phyloP scores from a whole-genome alignment of 2,797 vertebrate species.

The Meriones psammophilus region DNA sequence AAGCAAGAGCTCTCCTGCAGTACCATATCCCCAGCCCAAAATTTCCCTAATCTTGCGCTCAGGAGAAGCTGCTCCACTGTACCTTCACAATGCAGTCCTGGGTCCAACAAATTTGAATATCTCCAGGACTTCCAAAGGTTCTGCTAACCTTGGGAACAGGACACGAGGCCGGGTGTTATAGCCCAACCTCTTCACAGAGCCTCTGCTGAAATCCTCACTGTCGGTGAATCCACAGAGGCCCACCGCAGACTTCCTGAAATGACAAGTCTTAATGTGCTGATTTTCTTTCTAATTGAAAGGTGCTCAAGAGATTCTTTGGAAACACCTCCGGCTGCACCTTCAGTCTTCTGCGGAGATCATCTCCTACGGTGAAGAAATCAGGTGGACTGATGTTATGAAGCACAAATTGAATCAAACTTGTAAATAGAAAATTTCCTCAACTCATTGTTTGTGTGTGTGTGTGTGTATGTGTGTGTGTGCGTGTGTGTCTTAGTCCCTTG shows the following conservation, averaged over 20 bases:
- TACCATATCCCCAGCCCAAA: not conserved
- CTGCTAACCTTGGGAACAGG: not conserved
- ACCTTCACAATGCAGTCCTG: not conserved
- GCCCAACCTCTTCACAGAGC: not conserved
- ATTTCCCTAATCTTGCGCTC: not conserved
- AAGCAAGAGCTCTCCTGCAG: not conserved
- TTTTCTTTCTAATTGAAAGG: not conserved
- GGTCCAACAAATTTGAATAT: not conserved
- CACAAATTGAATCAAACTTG: not conserved
- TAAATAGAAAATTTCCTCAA: not conserved
- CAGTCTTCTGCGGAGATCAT: not conserved
- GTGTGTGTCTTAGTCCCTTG: not conserved
- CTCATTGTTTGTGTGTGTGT: no score
- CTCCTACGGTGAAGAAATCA: not conserved
- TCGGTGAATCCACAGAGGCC: not conserved
- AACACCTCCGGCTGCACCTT: not conserved
- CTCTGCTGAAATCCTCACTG: not conserved
- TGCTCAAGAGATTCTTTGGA: not conserved
- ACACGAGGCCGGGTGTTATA: not conserved
- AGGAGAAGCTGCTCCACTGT: not conserved
- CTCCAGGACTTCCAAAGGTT: not conserved
- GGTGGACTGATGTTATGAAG: not conserved
- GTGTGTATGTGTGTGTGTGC: not conserved
- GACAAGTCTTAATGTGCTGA: not conserved
- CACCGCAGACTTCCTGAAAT: not conserved